phyloP scores from a whole-genome alignment of 2,113 vertebrate species.

The Microcebus lehilahytsara region DNA sequence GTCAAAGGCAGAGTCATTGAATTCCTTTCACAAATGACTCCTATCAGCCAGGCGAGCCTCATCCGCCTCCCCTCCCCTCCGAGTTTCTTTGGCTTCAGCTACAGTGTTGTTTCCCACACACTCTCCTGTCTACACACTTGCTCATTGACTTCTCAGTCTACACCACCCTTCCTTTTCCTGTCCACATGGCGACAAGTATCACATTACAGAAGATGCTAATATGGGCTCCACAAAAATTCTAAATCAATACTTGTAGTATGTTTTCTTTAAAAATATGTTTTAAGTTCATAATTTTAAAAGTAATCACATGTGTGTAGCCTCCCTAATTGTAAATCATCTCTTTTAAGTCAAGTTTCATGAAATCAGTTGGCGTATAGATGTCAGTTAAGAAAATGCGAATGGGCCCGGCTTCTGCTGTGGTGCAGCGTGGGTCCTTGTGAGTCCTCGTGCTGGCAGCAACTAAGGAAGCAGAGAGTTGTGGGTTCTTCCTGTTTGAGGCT shows the following conservation, averaged over 20 bases:
- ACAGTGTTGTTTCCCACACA: not conserved
- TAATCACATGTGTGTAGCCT: not conserved
- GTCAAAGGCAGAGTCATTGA: not conserved
- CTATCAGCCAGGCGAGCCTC: not conserved
- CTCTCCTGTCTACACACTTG: not conserved
- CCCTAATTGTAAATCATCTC: not conserved
- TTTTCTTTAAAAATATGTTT: constrained; percentile 39
- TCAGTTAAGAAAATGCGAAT: not conserved
- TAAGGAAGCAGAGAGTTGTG: not conserved
- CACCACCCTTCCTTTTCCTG: not conserved
- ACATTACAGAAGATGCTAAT: not conserved
- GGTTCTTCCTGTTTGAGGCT: not conserved
- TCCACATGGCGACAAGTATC: not conserved
- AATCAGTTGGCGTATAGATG: not conserved
- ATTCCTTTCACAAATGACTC: not conserved
- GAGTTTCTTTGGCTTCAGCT: not conserved
- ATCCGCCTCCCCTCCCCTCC: not conserved
- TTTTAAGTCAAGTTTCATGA: constrained; percentile 8
- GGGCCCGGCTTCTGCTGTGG: too few relatives aligned
- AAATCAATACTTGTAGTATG: not conserved
- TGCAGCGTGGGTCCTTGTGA: not conserved
- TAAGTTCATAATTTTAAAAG: constrained; percentile 11
- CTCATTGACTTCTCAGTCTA: not conserved
- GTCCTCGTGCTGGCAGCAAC: not conserved
- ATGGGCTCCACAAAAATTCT: not conserved